phyloP scores from a whole-genome alignment of 2,797 vertebrate species.

The Okamejei kenojei region DNA sequence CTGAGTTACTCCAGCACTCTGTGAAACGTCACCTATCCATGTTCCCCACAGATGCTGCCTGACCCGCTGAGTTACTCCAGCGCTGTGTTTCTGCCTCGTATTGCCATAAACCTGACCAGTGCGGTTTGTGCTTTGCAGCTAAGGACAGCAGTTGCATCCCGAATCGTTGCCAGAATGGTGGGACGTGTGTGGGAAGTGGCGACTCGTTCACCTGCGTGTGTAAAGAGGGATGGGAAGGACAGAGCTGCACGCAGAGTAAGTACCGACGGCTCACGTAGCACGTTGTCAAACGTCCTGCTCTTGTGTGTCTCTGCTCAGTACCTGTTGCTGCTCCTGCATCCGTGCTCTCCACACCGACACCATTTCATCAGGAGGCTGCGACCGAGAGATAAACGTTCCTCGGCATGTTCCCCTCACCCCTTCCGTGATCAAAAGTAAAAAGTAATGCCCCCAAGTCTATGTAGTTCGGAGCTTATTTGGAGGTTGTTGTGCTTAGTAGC shows the following conservation, averaged over 20 bases:
- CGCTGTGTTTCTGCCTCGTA: no score
- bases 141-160: conserved; percentile 86
- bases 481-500: no score
- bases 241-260: conserved; percentile 81
- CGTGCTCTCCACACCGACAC: no score
- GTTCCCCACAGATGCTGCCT: no score
- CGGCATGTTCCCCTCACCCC: no score
- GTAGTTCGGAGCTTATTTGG: no score
- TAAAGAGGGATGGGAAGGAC: conserved; percentile 88
- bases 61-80: no score
- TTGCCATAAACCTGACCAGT: not conserved
- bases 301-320: not conserved
- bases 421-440: no score
- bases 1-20: no score
- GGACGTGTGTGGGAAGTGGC: conserved; percentile 81
- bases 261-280: not conserved
- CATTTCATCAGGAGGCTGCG: not conserved
- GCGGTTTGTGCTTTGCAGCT: conserved; percentile 53
- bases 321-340: not conserved
- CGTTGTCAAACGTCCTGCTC: not conserved
- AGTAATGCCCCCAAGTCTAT: not conserved
- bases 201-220: conserved; percentile 88
- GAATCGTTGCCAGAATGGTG: conserved; percentile 82
- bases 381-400: not conserved
- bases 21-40: no score